These are phyloP conservation scores for Gephyroberyx darwinii DNA, from an alignment of 2,797 vertebrate species.

Conservation along the genomic window DNA sequence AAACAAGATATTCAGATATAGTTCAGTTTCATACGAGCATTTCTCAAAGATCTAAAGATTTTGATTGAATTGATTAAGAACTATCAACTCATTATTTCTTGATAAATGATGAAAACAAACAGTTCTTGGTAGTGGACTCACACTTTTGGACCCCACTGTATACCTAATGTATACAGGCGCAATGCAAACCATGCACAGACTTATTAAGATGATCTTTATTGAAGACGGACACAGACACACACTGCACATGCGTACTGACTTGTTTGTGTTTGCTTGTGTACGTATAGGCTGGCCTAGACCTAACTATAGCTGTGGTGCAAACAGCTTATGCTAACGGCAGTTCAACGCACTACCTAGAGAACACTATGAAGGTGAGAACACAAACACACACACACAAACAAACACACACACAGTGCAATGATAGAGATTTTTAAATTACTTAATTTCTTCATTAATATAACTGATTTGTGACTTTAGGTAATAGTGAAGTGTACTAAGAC, in stretches of 20 bases:
- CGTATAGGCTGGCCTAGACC: slow-evolving; percentile 83
- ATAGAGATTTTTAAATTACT: background rate
- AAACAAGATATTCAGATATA: no score
- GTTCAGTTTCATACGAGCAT: no score
- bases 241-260: background rate
- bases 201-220: background rate
- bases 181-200: no score
- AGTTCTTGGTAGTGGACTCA: no score
- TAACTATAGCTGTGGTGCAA: slow-evolving; percentile 92
- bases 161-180: no score
- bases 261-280: slow-evolving; percentile 41
- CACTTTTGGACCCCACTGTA: no score
- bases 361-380: slow-evolving; percentile 89
- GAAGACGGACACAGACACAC: background rate
- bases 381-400: background rate
- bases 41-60: no score
- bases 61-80: no score
- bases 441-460: background rate
- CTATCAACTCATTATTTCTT: no score
- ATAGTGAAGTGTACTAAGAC: slow-evolving; percentile 93
- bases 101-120: no score
- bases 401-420: background rate
- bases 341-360: slow-evolving; percentile 90
- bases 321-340: slow-evolving; percentile 97
- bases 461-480: slow-evolving; percentile 76